Evolutionary conservation across 2,888 invertebrate species (phyloP).

Genomic region (Cheilosia impressa): DNA sequence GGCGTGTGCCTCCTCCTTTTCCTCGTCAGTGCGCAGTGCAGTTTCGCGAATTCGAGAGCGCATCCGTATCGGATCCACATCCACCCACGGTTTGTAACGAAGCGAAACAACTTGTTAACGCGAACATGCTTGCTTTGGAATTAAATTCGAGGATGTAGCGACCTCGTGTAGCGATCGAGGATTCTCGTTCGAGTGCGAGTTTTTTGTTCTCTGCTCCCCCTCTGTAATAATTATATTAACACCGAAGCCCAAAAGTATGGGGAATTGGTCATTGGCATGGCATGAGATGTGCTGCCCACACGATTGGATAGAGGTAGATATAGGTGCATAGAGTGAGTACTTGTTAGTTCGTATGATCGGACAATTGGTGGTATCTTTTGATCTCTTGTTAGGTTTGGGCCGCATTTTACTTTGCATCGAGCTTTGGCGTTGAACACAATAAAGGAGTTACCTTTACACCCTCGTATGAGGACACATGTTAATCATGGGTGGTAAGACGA

Average conservation of each 20-base stretch:
- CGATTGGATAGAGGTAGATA: conserved; percentile 4
- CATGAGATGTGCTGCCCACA: conserved; percentile 62
- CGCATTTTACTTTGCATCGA: neutral
- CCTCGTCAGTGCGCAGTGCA: neutral
- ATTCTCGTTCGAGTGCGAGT: conserved; percentile 55
- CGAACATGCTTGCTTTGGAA: conserved; percentile 79
- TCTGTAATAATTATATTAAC: conserved; percentile 72
- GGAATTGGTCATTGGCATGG: conserved; percentile 69
- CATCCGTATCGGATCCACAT: conserved; percentile 70
- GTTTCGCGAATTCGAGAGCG: conserved; percentile 56
- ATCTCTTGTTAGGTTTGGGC: conserved; percentile 21
- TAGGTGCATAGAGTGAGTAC: conserved; percentile 4
- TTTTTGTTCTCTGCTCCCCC: conserved; percentile 11
- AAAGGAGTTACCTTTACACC: conserved; percentile 57
- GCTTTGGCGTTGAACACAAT: conserved; percentile 50
- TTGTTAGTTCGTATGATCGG: conserved; percentile 37
- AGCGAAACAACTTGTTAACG: conserved; percentile 80
- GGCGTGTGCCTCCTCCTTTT: conserved; percentile 21
- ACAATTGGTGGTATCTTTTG: conserved; percentile 43
- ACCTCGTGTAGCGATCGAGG: conserved; percentile 52
- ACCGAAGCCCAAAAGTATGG: conserved; percentile 55
- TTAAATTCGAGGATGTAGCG: conserved; percentile 68
- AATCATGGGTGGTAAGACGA: conserved; percentile 22
- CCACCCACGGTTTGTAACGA: conserved; percentile 74
- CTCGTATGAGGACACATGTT: conserved; percentile 38